These are phyloP conservation scores for Acleris cristana DNA, from an alignment of 2,888 invertebrate species.

Conservation along the genomic window DNA sequence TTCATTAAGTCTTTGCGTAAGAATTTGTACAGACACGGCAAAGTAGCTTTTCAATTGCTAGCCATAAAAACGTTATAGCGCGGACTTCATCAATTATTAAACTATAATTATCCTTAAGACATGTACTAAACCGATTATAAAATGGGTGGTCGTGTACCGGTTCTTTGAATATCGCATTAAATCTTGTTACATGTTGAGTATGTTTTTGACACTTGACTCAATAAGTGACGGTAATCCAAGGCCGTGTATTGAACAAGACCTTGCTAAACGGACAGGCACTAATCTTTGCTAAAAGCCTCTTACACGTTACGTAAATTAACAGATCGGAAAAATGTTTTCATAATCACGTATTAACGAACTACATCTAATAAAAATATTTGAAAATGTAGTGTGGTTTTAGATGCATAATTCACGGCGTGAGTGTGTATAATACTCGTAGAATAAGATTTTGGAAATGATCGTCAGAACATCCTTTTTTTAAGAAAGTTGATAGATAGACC, in stretches of 20 bases:
- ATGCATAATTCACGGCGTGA: no score
- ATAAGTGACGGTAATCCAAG: constrained; percentile 37
- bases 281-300: constrained; percentile 21
- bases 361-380: no score
- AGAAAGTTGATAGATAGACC: no score
- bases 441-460: no score
- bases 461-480: no score
- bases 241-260: constrained; percentile 23
- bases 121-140: constrained; percentile 29
- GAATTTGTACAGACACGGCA: no score
- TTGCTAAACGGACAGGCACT: constrained; percentile 17
- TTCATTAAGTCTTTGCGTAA: no score
- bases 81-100: background rate
- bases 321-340: background rate
- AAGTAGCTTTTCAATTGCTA: no score
- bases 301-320: constrained; percentile 17
- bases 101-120: constrained; percentile 3
- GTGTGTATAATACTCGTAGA: no score
- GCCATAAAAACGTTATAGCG: no score
- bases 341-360: no score
- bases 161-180: constrained; percentile 20
- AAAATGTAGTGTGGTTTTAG: no score
- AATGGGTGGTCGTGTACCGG: constrained; percentile 26
- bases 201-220: constrained; percentile 31
- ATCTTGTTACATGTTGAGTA: constrained; percentile 27